These are phyloP conservation scores for Drosophila arizonae DNA, from an alignment of 1,140 invertebrate species.

Conservation along the genomic window DNA sequence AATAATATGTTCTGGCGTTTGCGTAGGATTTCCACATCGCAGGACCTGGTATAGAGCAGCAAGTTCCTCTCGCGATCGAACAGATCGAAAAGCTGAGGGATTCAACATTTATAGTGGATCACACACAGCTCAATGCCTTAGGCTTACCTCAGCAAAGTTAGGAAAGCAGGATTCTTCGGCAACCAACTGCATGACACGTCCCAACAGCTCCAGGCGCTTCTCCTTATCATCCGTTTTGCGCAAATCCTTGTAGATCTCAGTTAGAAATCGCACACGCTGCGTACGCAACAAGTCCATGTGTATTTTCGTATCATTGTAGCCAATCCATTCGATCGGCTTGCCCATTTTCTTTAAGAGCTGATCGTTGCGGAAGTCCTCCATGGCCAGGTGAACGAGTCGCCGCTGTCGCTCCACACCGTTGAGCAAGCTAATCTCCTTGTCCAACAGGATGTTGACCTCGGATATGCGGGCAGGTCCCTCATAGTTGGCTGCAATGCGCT, in stretches of 20 bases:
- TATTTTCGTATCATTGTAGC: constrained; percentile 83
- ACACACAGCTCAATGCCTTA: neutral
- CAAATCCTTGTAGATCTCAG: constrained; percentile 83
- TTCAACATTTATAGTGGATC: neutral
- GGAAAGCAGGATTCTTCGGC: constrained; percentile 69
- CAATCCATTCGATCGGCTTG: constrained; percentile 85
- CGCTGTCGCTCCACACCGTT: constrained; percentile 84
- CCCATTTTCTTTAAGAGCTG: constrained; percentile 84
- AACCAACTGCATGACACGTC: constrained; percentile 58
- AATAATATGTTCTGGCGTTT: constrained; percentile 75
- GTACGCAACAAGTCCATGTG: constrained; percentile 85
- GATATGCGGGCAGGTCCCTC: constrained; percentile 84
- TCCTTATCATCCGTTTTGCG: constrained; percentile 52
- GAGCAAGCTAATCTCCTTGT: constrained; percentile 85
- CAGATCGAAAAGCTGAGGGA: constrained; percentile 67
- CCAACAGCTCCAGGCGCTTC: constrained; percentile 59
- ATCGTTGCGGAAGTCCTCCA: constrained; percentile 83
- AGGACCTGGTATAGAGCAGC: constrained; percentile 65
- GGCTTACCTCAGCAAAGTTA: constrained; percentile 63
- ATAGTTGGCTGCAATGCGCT: constrained; percentile 83
- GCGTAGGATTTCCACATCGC: constrained; percentile 68
- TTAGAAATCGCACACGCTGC: constrained; percentile 85
- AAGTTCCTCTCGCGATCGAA: constrained; percentile 79
- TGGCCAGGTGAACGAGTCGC: constrained; percentile 62
- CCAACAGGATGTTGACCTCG: constrained; percentile 84